Percentiles rank a stretch among this genome's conserved stretches.
Evolutionary conservation across 2,888 invertebrate genomes (phyloP).

Genomic region (Brassicogethes aeneus): DNA sequence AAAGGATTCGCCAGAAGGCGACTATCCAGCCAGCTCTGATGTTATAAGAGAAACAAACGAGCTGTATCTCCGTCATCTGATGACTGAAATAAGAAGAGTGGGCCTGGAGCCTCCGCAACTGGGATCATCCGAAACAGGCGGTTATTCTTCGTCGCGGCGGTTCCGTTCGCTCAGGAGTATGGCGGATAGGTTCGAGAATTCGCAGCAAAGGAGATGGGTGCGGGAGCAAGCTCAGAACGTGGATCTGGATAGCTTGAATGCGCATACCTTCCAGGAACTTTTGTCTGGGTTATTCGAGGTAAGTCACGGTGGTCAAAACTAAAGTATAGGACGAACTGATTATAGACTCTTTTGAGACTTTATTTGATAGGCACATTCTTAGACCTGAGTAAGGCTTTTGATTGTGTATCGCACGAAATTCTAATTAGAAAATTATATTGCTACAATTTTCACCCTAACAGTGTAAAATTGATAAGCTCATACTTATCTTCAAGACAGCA

Average conservation of each 20-base stretch:
- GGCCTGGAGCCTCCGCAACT: background rate
- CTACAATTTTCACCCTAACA: too few species aligned
- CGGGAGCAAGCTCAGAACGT: conserved; percentile 46
- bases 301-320: too few species aligned
- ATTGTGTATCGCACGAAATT: too few species aligned
- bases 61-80: background rate
- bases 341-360: too few species aligned
- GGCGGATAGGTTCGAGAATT: conserved; percentile 37
- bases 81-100: background rate
- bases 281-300: conserved; percentile 51
- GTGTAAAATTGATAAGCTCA: too few species aligned
- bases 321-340: conserved; percentile 1
- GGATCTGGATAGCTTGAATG: conserved; percentile 44
- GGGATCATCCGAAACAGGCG: background rate
- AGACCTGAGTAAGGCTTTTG: too few species aligned
- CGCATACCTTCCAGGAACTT: conserved; percentile 48
- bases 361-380: too few species aligned
- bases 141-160: background rate
- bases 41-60: background rate
- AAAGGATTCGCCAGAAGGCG: too few species aligned
- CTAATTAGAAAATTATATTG: too few species aligned
- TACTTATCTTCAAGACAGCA: too few species aligned
- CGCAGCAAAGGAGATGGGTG: conserved; percentile 44
- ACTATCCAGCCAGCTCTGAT: background rate
- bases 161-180: background rate